Conservation (phyloP, 2,888 invertebrate genomes). For the Agonopterix subpropinquella region DNA sequence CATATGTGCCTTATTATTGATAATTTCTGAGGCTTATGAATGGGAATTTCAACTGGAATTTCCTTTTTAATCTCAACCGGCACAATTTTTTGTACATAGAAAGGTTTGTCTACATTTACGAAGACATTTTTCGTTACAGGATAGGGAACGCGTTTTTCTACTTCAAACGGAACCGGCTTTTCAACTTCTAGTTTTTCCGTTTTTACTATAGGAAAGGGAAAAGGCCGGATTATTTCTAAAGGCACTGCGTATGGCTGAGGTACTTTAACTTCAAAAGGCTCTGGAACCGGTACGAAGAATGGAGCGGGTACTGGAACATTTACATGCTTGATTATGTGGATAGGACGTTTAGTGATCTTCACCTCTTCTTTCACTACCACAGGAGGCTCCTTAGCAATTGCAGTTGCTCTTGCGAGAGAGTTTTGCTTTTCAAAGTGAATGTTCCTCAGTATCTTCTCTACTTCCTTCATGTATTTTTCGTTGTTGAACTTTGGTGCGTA, state of each 20-base stretch:
- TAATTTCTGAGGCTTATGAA: slow-evolving; percentile 28
- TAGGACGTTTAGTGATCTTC: slow-evolving; percentile 26
- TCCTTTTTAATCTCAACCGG: slow-evolving; percentile 30
- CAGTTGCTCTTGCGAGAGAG: slow-evolving; percentile 32
- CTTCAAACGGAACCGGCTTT: slow-evolving; percentile 24
- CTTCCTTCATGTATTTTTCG: slow-evolving; percentile 32
- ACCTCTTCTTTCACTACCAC: slow-evolving; percentile 29
- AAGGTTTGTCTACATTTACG: slow-evolving; percentile 32
- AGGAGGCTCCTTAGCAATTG: slow-evolving; percentile 32
- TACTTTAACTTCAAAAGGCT: slow-evolving; percentile 26
- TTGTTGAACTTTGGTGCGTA: slow-evolving; percentile 39
- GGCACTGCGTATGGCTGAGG: slow-evolving; percentile 33
- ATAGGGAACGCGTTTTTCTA: slow-evolving; percentile 25
- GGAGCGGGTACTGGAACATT: slow-evolving; percentile 27
- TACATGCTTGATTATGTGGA: slow-evolving; percentile 24
- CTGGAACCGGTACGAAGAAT: slow-evolving; percentile 35
- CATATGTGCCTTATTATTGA: slow-evolving; percentile 39
- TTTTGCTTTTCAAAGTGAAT: slow-evolving; percentile 37
- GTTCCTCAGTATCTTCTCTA: slow-evolving; percentile 31
- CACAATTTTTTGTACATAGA: slow-evolving; percentile 23
- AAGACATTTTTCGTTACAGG: slow-evolving; percentile 30
- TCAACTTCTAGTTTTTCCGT: slow-evolving; percentile 27
- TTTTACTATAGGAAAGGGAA: slow-evolving; percentile 26
- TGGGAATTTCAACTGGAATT: slow-evolving; percentile 23
- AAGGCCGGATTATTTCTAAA: slow-evolving; percentile 26